These are phyloP conservation scores for Spermophilus dauricus DNA, from an alignment of 2,113 vertebrate species.

Conservation along the genomic window DNA sequence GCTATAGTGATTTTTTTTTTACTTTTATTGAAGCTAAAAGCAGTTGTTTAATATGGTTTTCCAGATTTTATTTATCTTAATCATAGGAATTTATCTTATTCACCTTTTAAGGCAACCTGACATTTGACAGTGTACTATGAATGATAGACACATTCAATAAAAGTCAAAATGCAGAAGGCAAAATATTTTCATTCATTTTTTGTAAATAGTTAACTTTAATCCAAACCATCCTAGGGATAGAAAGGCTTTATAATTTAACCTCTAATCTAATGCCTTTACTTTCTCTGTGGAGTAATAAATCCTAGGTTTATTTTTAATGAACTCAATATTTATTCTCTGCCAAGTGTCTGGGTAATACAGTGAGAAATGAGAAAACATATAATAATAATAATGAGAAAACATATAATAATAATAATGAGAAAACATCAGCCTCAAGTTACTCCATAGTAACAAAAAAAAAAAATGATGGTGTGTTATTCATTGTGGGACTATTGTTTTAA, in stretches of 20 bases:
- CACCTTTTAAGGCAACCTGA: background rate
- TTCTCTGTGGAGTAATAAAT: constrained; percentile 8
- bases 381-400: too few species aligned
- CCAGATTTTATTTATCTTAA: constrained; percentile 34
- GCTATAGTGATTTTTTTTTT: background rate
- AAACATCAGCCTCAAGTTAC: too few species aligned
- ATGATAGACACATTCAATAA: background rate
- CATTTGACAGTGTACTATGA: background rate
- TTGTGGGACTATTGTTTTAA: constrained; percentile 2
- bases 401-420: too few species aligned
- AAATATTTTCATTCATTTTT: constrained; percentile 36
- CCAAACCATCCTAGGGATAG: background rate
- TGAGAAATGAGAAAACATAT: too few species aligned
- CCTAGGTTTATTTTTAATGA: constrained; percentile 31
- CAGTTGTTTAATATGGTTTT: constrained; percentile 31
- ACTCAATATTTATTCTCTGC: background rate
- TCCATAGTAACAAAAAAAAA: too few species aligned
- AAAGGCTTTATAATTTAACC: background rate
- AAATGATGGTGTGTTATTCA: too few species aligned
- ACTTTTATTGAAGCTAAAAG: background rate
- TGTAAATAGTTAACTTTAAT: background rate
- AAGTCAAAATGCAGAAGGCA: background rate
- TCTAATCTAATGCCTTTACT: constrained; percentile 36
- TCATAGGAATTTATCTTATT: constrained; percentile 8
- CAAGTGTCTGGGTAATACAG: too few species aligned